phyloP scores from a whole-genome alignment of 1,140 invertebrate species.

The Leptinotarsa texana region DNA sequence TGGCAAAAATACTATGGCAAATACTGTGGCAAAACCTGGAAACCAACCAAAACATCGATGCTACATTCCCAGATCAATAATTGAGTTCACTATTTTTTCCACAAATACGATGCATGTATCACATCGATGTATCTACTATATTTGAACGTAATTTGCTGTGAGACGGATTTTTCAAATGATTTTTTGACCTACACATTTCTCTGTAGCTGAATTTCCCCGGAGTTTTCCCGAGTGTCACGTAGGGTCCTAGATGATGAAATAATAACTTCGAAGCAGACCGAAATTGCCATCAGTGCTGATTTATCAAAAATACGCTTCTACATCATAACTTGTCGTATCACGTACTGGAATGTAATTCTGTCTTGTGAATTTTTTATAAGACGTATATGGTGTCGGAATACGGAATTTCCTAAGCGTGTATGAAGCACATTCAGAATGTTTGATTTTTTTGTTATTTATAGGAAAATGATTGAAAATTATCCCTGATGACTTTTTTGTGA shows the following conservation, averaged over 20 bases:
- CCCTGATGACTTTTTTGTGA: too few relatives aligned
- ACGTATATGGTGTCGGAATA: slow-evolving; percentile 17
- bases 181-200: too few relatives aligned
- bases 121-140: too few relatives aligned
- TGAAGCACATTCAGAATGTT: neutral
- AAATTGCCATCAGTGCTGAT: slow-evolving; percentile 14
- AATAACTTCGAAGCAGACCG: slow-evolving; percentile 8
- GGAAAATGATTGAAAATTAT: too few relatives aligned
- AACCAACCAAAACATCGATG: too few relatives aligned
- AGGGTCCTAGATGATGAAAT: slow-evolving; percentile 14
- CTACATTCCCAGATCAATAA: too few relatives aligned
- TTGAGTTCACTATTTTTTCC: too few relatives aligned
- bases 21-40: too few relatives aligned
- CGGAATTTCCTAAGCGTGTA: neutral
- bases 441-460: neutral
- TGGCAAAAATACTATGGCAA: too few relatives aligned
- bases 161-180: too few relatives aligned
- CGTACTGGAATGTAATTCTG: slow-evolving; percentile 14
- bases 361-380: slow-evolving; percentile 20
- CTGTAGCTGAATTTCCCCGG: neutral
- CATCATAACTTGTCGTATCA: slow-evolving; percentile 14
- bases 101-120: too few relatives aligned
- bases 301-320: slow-evolving; percentile 12
- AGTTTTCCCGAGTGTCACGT: slow-evolving; percentile 8
- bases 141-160: too few relatives aligned